Conservation (phyloP, 1,140 invertebrate species). For the Aricia agestis region DNA sequence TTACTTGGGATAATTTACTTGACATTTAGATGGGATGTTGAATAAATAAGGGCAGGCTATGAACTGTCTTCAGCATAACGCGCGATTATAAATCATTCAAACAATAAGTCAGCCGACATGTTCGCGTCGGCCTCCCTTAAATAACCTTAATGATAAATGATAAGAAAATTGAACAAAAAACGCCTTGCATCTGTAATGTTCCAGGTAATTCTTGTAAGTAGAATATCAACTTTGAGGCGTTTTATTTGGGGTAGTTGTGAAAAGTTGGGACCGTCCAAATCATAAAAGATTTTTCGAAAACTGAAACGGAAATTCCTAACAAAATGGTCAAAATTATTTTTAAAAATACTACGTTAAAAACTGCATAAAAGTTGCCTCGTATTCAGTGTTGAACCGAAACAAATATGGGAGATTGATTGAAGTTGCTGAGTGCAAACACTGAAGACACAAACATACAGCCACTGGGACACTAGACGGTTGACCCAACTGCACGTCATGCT, state of each 20-base stretch:
- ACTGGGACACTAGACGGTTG: not conserved
- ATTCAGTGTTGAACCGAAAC: not conserved
- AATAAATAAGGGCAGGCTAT: slow-evolving; percentile 36
- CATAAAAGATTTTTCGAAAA: too few species aligned
- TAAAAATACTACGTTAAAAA: not conserved
- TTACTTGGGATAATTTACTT: slow-evolving; percentile 3
- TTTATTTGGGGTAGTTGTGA: too few species aligned
- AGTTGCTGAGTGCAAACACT: slow-evolving; percentile 6
- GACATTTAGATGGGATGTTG: slow-evolving; percentile 22
- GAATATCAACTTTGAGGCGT: not conserved
- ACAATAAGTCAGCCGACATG: slow-evolving; percentile 35
- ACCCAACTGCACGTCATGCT: slow-evolving; percentile 18
- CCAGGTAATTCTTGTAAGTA: not conserved
- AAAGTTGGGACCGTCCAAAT: too few species aligned
- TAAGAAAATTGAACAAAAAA: slow-evolving; percentile 14
- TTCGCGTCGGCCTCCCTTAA: slow-evolving; percentile 9
- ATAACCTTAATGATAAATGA: slow-evolving; percentile 14
- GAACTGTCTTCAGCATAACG: slow-evolving; percentile 37
- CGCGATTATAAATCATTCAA: slow-evolving; percentile 42
- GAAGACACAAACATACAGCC: slow-evolving; percentile 7
- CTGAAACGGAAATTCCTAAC: too few species aligned
- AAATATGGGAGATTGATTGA: slow-evolving; percentile 3
- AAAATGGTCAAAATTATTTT: not conserved
- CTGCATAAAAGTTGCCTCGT: not conserved
- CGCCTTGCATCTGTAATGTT: not conserved